Base-by-base conservation (phyloP, 2,888 invertebrate genomes). In the Heteromurus nitidus region DNA sequence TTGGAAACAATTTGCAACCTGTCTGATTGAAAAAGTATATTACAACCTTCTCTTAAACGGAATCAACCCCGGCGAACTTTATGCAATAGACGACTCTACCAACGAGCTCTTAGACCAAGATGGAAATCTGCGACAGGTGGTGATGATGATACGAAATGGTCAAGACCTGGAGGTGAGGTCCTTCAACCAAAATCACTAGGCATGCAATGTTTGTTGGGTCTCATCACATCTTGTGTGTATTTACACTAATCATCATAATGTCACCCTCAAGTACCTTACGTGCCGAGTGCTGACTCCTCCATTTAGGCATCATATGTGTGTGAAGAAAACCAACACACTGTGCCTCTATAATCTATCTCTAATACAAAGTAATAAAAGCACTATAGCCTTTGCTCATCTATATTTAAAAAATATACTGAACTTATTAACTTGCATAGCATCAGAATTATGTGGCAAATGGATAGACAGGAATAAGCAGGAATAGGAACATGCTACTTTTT, bases 141-240 rank as follows among this genome's bases (percentile, higher is more conserved):
- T 16, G 13, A 16, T 16, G 30, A 16, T 28, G 3, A 26, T 26
- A 58, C 26, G 24, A 58, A 58, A 58, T 58, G 58, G 58, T 58
- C 58, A 58, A 58, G 58, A 18, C 20, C 30, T n/a, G 58, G 24
- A 58, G 58, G 58, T 58, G 58, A 58, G 58, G 58, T 58, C 58
- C 58, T 58, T 58, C 58, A 58, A 18, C 24, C 24, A 58, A 58
- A 28, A 28, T 28, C 58, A 58, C 20, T 20, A 50, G 20, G 20
- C 50, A 20, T 50, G 50, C 20, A 20, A 50, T 50, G 9, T 3
- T 2, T 20, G 9, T n/a, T 50, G 9, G 1, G 9, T 3, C 50
- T 50, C 50, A 50, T 50, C 22, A 20, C 20, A 50, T 20, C 22
- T 18, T 11, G 3, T 50, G 18, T 18, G 3, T 16, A 11, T 47